Base-by-base conservation (phyloP, 1,140 invertebrate genomes). In the Popillia japonica region DNA sequence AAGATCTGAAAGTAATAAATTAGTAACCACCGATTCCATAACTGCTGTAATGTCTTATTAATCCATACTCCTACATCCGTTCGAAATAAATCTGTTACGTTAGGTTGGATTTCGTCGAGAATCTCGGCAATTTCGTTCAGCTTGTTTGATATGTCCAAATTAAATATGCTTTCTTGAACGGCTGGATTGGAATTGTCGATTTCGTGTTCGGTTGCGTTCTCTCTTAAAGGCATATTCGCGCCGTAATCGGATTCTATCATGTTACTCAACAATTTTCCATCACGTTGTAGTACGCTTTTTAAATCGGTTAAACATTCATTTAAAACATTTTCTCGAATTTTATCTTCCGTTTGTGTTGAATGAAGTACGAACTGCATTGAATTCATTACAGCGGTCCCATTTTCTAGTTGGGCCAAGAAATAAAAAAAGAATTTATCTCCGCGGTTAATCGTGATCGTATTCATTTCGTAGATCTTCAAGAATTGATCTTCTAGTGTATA, bases 1-100 rank as follows among this genome's bases (percentile, higher is more conserved):
- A 83, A 42, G 27, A 81, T 72, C 81, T 83, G 10, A 75, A n/a
- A 68, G 72, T 6, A 40, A 40, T 0, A 22, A 64, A n/a, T n/a
- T n/a, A n/a, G n/a, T n/a, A n/a, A n/a, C n/a, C n/a, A n/a, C n/a
- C n/a, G n/a, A n/a, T n/a, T n/a, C n/a, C n/a, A n/a, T n/a, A n/a
- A n/a, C n/a, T n/a, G n/a, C n/a, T n/a, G n/a, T n/a, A n/a, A n/a
- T n/a, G n/a, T n/a, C n/a, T n/a, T n/a, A n/a, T n/a, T n/a, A n/a
- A n/a, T n/a, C 17, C 61, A 23, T 27, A 64, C 61, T 22, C 61
- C 61, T 10, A 27, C 22, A 27, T 64, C 22, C 22, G 20, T 20
- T 64, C 23, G 61, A 20, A 64, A 64, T 7, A 64, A 27, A 6
- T 11, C 23, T 11, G 17, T 11, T 22, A 27, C 11, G 22, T 22